These are phyloP conservation scores for Sicus ferrugineus DNA, from an alignment of 2,888 invertebrate genomes.

Conservation along the genomic window DNA sequence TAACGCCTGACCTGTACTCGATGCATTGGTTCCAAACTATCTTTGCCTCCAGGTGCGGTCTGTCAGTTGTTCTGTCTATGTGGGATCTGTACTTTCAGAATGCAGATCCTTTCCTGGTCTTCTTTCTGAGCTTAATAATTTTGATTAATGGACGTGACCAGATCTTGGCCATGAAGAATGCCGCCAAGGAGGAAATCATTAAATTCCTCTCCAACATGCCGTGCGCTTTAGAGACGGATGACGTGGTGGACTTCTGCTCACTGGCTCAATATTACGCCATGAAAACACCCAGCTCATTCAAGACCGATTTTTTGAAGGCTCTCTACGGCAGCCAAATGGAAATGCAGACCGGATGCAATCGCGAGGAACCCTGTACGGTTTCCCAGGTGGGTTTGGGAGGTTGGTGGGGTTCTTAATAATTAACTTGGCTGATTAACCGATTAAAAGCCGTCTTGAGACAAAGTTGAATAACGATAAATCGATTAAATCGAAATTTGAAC, in stretches of 20 bases:
- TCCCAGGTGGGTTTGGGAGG: slow-evolving; percentile 48
- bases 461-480: too few species aligned
- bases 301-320: slow-evolving; percentile 79
- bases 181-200: slow-evolving; percentile 74
- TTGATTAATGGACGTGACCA: slow-evolving; percentile 92
- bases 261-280: slow-evolving; percentile 94
- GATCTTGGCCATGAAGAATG: slow-evolving; percentile 78
- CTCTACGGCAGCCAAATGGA: slow-evolving; percentile 70
- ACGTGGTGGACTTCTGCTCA: slow-evolving; percentile 96
- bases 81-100: slow-evolving; percentile 98
- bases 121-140: slow-evolving; percentile 94
- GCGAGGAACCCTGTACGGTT: slow-evolving; percentile 65
- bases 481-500: too few species aligned
- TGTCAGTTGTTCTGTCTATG: slow-evolving; percentile 88
- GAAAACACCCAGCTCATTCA: slow-evolving; percentile 92
- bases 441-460: too few species aligned
- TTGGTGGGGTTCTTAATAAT: too few species aligned
- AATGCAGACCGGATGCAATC: slow-evolving; percentile 53
- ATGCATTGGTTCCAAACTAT: slow-evolving; percentile 89
- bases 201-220: slow-evolving; percentile 79
- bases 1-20: slow-evolving; percentile 91
- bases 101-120: slow-evolving; percentile 90
- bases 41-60: slow-evolving; percentile 83
- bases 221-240: slow-evolving; percentile 87
- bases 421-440: too few species aligned